Base-by-base conservation (phyloP, 2,888 invertebrate genomes). In the Yponomeuta sedellus region DNA sequence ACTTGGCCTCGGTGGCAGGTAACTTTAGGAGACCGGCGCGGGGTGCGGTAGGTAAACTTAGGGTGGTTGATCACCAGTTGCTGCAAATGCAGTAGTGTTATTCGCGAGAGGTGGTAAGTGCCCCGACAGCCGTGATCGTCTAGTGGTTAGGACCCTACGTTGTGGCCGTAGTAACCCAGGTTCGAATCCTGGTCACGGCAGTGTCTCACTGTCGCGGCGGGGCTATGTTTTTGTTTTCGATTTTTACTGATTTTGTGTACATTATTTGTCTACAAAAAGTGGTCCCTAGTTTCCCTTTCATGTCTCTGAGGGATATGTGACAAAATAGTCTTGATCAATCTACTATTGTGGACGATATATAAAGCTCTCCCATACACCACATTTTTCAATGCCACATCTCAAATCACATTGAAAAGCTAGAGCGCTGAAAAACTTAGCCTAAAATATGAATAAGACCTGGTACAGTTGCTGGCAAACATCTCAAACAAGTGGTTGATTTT, bases 101-200 rank as follows among this genome's bases (percentile, higher is more conserved):
- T 52, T 52, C 44, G 44, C 5, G 5, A 52, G 16, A 16, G 8
- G 10, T 52, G 44, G 22, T 28, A 63, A 16, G 39, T 39, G 63
- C 63, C 22, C 40, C 63, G 63, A 58, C 77, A 92, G 93, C 93
- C 93, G 93, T 93, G 93, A 93, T 94, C 93, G 93, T 94, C 93
- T 93, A 94, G 94, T 94, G 93, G 93, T 94, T 93, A 93, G 93
- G 92, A 93, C 93, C 91, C 92, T 92, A 93, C 93, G 93, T 93
- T 93, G 93, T 93, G 93, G 93, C 93, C 93, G 94, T 93, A 93
- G 93, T 93, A 94, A 94, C 94, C 94, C 94, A 94, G 94, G 94
- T 94, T 94, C 94, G 94, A 94, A 93, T 93, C 93, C 93, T 93
- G 93, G 93, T 93, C 93, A 93, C 93, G 93, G 93, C 93, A 93